phyloP scores from a whole-genome alignment of 1,140 invertebrate species.

The Pemphigus obesinymphae region DNA sequence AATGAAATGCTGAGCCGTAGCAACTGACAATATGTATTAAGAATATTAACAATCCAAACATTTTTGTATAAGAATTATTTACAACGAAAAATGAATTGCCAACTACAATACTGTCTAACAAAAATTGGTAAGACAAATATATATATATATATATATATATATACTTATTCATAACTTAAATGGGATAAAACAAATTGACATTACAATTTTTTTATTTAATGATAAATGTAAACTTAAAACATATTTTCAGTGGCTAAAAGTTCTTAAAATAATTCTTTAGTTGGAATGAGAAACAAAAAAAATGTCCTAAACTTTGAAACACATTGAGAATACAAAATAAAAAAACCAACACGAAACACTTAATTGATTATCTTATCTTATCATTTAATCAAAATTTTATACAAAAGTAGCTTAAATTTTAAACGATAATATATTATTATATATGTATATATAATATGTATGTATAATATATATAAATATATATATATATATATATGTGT shows the following conservation, averaged over 20 bases:
- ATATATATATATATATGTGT: slow-evolving; percentile 39
- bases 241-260: slow-evolving; percentile 35
- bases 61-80: slow-evolving; percentile 39
- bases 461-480: background rate
- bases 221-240: slow-evolving; percentile 29
- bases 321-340: slow-evolving; percentile 23
- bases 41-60: slow-evolving; percentile 31
- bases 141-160: background rate
- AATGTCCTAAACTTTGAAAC: slow-evolving; percentile 36
- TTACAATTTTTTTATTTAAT: slow-evolving; percentile 21
- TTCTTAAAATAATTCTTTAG: slow-evolving; percentile 8
- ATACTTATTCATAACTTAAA: slow-evolving; percentile 16
- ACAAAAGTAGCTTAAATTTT: slow-evolving; percentile 39
- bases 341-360: slow-evolving; percentile 23
- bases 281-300: slow-evolving; percentile 36
- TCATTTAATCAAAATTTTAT: slow-evolving; percentile 42
- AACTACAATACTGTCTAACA: slow-evolving; percentile 37
- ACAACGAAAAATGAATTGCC: slow-evolving; percentile 17
- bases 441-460: slow-evolving; percentile 23
- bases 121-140: background rate
- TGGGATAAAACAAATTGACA: slow-evolving; percentile 12
- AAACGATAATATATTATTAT: slow-evolving; percentile 22
- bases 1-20: slow-evolving; percentile 28
- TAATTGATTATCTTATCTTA: slow-evolving; percentile 37
- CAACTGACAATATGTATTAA: slow-evolving; percentile 41